Base-by-base conservation (phyloP, 2,797 vertebrate genomes). In the Champsocephalus gunnari region DNA sequence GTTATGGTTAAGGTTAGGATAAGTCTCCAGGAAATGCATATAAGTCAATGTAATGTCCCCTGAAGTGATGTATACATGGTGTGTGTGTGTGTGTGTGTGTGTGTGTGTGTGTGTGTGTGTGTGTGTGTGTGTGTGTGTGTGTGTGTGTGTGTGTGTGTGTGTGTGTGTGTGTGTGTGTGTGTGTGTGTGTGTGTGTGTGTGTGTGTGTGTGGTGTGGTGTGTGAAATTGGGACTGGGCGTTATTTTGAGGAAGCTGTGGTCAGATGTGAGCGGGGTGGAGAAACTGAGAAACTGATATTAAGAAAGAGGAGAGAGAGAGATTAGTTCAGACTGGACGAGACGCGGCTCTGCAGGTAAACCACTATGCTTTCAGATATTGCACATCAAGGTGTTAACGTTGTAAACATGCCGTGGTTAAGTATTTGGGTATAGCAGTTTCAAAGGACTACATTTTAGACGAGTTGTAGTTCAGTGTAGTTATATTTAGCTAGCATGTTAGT, bases 161-260 rank as follows among this genome's bases (percentile, higher is more conserved):
- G n/a, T n/a, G n/a, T n/a, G n/a, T 53, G 24, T 3, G 16, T 3
- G 21, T 2, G 1, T 1, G 43, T 56, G 28, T 28, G 48, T 5
- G 13, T 3, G 14, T 28, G n/a, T 17, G 9, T 10, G 10, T 49
- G 24, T 3, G 12, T 2, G 16, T 2, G 32, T 3, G 11, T 19
- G 43, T 17, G 48, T 5, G 13, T 3, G 14, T 28, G n/a, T 21
- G 9, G 10, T n/a, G n/a, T n/a, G n/a, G 10, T 53, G 24, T 2
- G 16, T 2, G 21, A 28, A 28, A 28, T 1, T 1, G 1, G 3
- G 5, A 24, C 28, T 64, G 71, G 71, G 71, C 19, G 66, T 77
- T 53, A 7, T 1, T 83, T 82, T 84, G 68, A 72, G 87, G 90
- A 93, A 93, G 90, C n/a, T 90, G 91, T 78, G 88, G 85, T 86